Evolutionary conservation across 2,113 vertebrate genomes (phyloP), one percentile per base, ranked within the genome.

Genomic region (Nipponia nippon): DNA sequence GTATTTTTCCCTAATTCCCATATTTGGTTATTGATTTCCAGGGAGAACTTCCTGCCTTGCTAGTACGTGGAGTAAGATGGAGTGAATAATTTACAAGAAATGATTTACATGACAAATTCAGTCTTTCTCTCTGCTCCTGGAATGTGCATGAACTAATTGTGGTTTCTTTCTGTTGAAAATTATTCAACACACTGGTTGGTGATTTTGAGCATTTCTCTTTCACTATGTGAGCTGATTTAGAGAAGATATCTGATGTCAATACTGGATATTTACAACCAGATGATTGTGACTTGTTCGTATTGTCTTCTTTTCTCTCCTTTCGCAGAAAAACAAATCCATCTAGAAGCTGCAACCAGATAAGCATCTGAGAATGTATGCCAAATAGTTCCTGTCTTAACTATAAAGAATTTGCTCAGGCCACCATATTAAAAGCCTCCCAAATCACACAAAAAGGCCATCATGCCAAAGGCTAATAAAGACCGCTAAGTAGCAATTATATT

Each of bases 401-500:
- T 16, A 30, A 92, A 55, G 79, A 42, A 91, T 89, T 67, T 85
- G 82, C 78, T 58, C 70, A 49, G 91, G 79, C 76, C 93, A 84
- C 83, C 27, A 20, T 42, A 21, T 52, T 75, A 82, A 29, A 62
- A 92, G 63, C 77, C 69, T 93, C 83, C 92, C 70, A 79, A 55
- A 83, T 21, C 62, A 16, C 87, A 80, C 69, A 55, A 55, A 87
- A 91, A 87, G 88, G 67, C 90, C 69, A 36, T 38, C 19, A 42
- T 79, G 90, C 87, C 92, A 95, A 95, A 87, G 93, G 95, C 92
- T 94, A 96, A 95, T 97, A 90, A 95, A 97, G 96, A 93, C 77
- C 18, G 42, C 91, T 79, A 84, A 93, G 94, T 63, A 75, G 69
- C 81, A 93, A 96, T 96, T 92, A 95, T 46, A 27, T 91, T 67